Conservation (phyloP, 2,888 invertebrate species). For the Sphaerophoria rueppellii region DNA sequence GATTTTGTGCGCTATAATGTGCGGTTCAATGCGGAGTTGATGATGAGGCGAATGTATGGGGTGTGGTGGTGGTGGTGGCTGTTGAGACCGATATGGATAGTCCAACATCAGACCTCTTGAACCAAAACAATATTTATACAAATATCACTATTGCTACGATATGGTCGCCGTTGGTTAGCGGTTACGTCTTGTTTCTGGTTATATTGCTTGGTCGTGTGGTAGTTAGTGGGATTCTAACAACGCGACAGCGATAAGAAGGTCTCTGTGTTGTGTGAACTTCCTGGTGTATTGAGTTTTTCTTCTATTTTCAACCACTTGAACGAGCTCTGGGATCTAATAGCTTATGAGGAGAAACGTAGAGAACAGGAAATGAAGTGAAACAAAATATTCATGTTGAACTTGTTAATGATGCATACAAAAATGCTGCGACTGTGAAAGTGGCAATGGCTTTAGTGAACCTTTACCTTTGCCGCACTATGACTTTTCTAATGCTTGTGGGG, state of each 20-base stretch:
- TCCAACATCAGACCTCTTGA: constrained; percentile 21
- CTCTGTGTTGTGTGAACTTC: constrained; percentile 36
- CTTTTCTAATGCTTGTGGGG: background rate
- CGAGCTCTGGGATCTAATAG: background rate
- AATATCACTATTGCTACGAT: constrained; percentile 30
- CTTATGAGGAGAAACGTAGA: background rate
- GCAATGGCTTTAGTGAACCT: constrained; percentile 34
- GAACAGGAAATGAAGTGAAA: constrained; percentile 10
- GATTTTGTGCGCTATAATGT: constrained; percentile 62
- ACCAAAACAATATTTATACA: constrained; percentile 22
- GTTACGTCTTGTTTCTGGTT: background rate
- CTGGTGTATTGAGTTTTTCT: constrained; percentile 18
- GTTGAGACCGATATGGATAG: background rate
- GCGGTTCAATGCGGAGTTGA: constrained; percentile 40
- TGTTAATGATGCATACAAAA: constrained; percentile 50
- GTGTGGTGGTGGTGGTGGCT: constrained; percentile 1
- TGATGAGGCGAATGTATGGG: too few species aligned
- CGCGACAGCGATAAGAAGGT: constrained; percentile 54
- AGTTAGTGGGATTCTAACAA: background rate
- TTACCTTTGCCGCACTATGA: constrained; percentile 1
- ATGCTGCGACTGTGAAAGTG: constrained; percentile 37
- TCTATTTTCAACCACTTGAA: background rate
- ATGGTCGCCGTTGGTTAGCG: background rate
- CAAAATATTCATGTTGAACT: constrained; percentile 44
- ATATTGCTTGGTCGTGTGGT: constrained; percentile 7